Percentiles rank a stretch among this genome's conserved stretches.
phyloP scores from a whole-genome alignment of 2,888 invertebrate species.

The Imbricaverruca yamaguchii region DNA sequence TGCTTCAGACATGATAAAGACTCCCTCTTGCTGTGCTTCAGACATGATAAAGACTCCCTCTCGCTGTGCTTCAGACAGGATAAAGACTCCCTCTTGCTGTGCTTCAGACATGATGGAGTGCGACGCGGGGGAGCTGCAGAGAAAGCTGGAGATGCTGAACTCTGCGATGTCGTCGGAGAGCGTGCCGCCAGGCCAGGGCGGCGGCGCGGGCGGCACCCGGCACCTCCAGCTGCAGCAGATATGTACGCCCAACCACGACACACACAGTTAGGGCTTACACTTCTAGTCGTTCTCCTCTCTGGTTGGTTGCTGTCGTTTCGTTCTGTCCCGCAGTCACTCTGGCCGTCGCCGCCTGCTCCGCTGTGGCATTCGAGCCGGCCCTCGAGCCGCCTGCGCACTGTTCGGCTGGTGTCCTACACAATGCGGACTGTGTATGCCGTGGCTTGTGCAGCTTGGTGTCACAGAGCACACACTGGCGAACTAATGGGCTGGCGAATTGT shows the following conservation, averaged over 20 bases:
- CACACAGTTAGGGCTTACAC: conserved; percentile 28
- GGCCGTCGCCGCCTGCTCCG: neutral
- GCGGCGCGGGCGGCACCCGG: neutral
- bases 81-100: too few species aligned
- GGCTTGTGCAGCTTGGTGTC: too few species aligned
- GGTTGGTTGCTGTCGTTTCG: neutral
- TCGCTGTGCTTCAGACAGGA: too few species aligned
- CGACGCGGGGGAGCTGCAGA: conserved; percentile 76
- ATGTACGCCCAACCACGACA: conserved; percentile 25
- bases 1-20: too few species aligned
- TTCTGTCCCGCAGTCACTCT: neutral
- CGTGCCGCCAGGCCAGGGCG: neutral
- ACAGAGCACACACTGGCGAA: too few species aligned
- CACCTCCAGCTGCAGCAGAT: conserved; percentile 14
- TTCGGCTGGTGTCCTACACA: too few species aligned
- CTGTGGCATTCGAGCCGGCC: too few species aligned
- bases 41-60: conserved; percentile 52
- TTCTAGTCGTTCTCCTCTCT: conserved; percentile 25
- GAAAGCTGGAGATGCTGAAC: conserved; percentile 83
- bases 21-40: neutral
- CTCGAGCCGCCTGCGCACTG: too few species aligned
- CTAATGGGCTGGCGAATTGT: too few species aligned
- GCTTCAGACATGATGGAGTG: conserved; percentile 68
- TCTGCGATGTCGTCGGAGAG: conserved; percentile 79
- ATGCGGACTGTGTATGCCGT: too few species aligned